Evolutionary conservation across 2,888 invertebrate species (phyloP).

Genomic region (Diadromus collaris): DNA sequence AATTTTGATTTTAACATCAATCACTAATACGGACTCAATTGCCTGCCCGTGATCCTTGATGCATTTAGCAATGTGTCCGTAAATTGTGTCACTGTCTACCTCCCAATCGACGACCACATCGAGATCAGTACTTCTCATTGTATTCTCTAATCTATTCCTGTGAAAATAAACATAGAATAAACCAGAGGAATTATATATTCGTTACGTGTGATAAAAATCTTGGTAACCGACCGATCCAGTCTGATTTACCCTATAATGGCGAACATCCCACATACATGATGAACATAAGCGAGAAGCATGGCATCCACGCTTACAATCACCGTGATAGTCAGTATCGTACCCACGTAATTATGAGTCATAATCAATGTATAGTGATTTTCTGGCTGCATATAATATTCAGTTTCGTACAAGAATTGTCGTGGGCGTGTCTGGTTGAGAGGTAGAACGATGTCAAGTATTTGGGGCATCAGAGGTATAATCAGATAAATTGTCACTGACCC

Average conservation of each 20-base stretch:
- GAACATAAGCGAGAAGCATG: constrained; percentile 54
- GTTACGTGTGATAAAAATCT: background rate
- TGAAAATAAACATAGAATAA: background rate
- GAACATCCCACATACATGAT: constrained; percentile 60
- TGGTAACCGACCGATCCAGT: background rate
- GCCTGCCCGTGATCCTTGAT: constrained; percentile 29
- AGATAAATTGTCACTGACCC: constrained; percentile 50
- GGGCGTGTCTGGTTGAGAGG: constrained; percentile 59
- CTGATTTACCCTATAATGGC: constrained; percentile 52
- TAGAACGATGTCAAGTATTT: constrained; percentile 51
- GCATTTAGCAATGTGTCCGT: constrained; percentile 40
- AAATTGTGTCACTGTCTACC: constrained; percentile 30
- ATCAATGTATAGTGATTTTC: constrained; percentile 54
- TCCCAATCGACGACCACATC: background rate
- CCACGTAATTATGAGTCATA: constrained; percentile 56
- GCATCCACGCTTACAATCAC: constrained; percentile 44
- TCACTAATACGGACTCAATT: constrained; percentile 39
- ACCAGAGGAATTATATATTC: background rate
- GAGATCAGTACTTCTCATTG: constrained; percentile 13
- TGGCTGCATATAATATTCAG: constrained; percentile 56
- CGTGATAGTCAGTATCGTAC: constrained; percentile 45
- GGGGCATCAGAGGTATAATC: constrained; percentile 53
- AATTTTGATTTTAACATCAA: background rate
- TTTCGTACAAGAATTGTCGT: constrained; percentile 54
- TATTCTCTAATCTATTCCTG: constrained; percentile 47